Evolutionary conservation across 2,888 invertebrate genomes (phyloP), one percentile per base, ranked within the genome.

Genomic region (Pilophorus perplexus): DNA sequence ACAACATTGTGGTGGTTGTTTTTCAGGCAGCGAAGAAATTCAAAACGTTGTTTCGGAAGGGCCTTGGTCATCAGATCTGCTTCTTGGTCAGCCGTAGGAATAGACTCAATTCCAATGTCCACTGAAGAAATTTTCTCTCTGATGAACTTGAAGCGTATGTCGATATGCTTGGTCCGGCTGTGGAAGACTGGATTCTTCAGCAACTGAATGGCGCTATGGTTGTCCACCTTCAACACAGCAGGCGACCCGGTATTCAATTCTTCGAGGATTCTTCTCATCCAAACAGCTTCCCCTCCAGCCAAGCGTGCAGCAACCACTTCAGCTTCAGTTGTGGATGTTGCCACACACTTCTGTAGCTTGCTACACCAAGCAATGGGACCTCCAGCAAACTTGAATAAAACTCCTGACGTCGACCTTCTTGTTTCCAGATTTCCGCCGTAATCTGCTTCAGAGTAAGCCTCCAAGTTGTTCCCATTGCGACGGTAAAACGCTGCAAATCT

Each of bases 391-490:
- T 23, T 18, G 46, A n/a, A n/a, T n/a, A n/a, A n/a, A n/a, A n/a
- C n/a, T n/a, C n/a, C n/a, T n/a, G n/a, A n/a, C n/a, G n/a, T n/a
- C n/a, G n/a, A n/a, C n/a, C n/a, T n/a, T n/a, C n/a, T n/a, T n/a
- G n/a, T n/a, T n/a, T n/a, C n/a, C 12, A 64, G 12, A 67, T 73
- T 72, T 38, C 70, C 70, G 5, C 69, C 72, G 65, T 67, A 70
- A 50, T 73, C 72, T 6, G 72, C 68, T 52, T 73, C 72, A 48
- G 67, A 67, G 66, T 68, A 10, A 73, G 55, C n/a, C n/a, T n/a
- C n/a, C n/a, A n/a, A n/a, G n/a, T n/a, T n/a, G n/a, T n/a, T n/a
- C n/a, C n/a, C n/a, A n/a, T n/a, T n/a, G n/a, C n/a, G n/a, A n/a
- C n/a, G n/a, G n/a, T n/a, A n/a, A n/a, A n/a, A n/a, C n/a, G n/a